A percentile compares a stretch with the other conserved stretches of the same genome.
Conservation (phyloP, 2,888 invertebrate species). For the Alcis repandata region DNA sequence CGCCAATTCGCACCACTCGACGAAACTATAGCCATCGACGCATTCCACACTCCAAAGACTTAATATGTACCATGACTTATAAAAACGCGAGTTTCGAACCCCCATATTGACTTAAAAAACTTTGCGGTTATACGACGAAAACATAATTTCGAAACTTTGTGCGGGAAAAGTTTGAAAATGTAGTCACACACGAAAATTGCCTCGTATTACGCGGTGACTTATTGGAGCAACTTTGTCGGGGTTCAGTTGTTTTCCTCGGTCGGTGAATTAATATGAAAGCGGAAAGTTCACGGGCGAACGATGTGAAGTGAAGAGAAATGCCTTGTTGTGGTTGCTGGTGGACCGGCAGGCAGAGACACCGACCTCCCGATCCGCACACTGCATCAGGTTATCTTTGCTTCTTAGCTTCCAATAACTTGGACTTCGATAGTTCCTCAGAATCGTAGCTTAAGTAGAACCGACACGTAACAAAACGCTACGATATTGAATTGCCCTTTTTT, state of each 20-base stretch:
- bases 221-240: conserved; percentile 23
- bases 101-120: conserved; percentile 42
- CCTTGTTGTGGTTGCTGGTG: conserved; percentile 85
- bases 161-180: conserved; percentile 52
- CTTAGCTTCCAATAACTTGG: not conserved
- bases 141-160: conserved; percentile 50
- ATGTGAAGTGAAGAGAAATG: conserved; percentile 62
- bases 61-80: conserved; percentile 17
- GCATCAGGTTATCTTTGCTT: conserved; percentile 66
- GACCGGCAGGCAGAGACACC: conserved; percentile 82
- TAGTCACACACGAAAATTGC: conserved; percentile 41
- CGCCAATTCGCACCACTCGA: conserved; percentile 31
- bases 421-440: not conserved
- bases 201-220: conserved; percentile 37
- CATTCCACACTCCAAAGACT: conserved; percentile 23
- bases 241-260: conserved; percentile 14
- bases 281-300: conserved; percentile 28
- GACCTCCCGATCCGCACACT: conserved; percentile 73
- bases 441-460: conserved; percentile 8
- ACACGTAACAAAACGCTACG: not conserved
- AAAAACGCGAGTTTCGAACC: conserved; percentile 11
- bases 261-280: conserved; percentile 33
- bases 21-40: conserved; percentile 19
- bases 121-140: conserved; percentile 44
- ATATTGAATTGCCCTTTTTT: conserved; percentile 8